These are phyloP conservation scores for Stichodactyla mertensii DNA, from an alignment of 64 coral and sea anemone genomes.

Conservation along the genomic window DNA sequence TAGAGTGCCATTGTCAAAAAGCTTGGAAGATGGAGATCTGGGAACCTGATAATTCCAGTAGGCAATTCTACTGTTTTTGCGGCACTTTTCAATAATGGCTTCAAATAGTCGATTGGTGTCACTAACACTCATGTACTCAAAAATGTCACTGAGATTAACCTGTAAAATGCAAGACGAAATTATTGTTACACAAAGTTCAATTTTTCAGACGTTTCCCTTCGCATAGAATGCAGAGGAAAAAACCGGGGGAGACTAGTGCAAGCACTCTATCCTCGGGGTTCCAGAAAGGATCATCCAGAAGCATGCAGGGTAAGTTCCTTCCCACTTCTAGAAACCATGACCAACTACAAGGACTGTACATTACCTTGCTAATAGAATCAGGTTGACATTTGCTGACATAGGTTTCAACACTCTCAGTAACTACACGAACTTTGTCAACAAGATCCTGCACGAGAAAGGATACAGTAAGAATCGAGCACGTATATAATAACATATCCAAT, in stretches of 20 bases:
- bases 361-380: constrained; percentile 6
- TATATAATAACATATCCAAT: not conserved
- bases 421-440: constrained; percentile 8
- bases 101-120: no score
- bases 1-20: not conserved
- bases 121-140: no score
- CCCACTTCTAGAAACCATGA: not conserved
- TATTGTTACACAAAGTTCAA: not conserved
- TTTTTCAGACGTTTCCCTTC: no score
- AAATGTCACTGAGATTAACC: no score
- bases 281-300: no score
- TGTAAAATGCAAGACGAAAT: not conserved
- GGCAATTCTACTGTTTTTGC: not conserved
- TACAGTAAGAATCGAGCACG: not conserved
- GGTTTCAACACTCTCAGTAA: not conserved
- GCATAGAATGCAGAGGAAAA: no score
- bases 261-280: no score
- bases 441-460: not conserved
- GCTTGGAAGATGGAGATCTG: not conserved
- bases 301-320: no score
- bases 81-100: not conserved
- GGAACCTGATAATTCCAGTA: constrained; percentile 11
- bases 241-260: no score
- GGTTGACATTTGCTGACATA: not conserved
- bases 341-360: not conserved